These are phyloP conservation scores for Nineta flava DNA, from an alignment of 2,888 invertebrate genomes.

Conservation along the genomic window DNA sequence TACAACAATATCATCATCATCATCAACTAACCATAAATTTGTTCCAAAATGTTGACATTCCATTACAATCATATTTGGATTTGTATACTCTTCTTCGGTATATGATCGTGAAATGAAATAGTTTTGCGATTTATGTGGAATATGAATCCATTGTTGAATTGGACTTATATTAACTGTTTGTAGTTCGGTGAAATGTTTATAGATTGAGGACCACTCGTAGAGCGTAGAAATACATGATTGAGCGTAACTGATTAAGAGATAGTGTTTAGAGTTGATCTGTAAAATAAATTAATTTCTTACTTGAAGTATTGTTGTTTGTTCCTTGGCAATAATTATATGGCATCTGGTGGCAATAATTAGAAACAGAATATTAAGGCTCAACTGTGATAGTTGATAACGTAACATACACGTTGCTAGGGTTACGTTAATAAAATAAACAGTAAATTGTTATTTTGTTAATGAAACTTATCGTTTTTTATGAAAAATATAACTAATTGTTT, in stretches of 20 bases:
- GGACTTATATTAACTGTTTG: not conserved
- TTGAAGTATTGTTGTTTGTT: too few relatives aligned
- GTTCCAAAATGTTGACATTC: slow-evolving; percentile 9
- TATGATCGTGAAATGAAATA: slow-evolving; percentile 24
- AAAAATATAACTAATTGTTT: too few relatives aligned
- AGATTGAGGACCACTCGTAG: slow-evolving; percentile 22
- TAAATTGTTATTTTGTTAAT: too few relatives aligned
- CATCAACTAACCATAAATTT: slow-evolving; percentile 19
- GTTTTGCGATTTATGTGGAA: slow-evolving; percentile 20
- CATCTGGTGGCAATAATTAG: too few relatives aligned
- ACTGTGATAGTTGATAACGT: too few relatives aligned
- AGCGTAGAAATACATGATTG: slow-evolving; percentile 28
- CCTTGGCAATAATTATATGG: too few relatives aligned
- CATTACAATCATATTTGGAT: not conserved
- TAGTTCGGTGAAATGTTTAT: not conserved
- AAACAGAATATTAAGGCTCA: too few relatives aligned
- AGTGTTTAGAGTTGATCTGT: slow-evolving; percentile 18
- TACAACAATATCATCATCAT: slow-evolving; percentile 12
- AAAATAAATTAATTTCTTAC: slow-evolving; percentile 11
- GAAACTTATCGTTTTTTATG: too few relatives aligned
- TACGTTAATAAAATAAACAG: too few relatives aligned
- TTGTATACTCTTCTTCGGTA: slow-evolving; percentile 5
- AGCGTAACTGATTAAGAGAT: slow-evolving; percentile 26
- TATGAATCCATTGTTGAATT: slow-evolving; percentile 27
- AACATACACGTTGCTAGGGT: too few relatives aligned